A percentile compares a stretch with the other conserved stretches of the same genome.
These are phyloP conservation scores for Philonicus albiceps DNA, from an alignment of 2,888 invertebrate species.

Conservation along the genomic window DNA sequence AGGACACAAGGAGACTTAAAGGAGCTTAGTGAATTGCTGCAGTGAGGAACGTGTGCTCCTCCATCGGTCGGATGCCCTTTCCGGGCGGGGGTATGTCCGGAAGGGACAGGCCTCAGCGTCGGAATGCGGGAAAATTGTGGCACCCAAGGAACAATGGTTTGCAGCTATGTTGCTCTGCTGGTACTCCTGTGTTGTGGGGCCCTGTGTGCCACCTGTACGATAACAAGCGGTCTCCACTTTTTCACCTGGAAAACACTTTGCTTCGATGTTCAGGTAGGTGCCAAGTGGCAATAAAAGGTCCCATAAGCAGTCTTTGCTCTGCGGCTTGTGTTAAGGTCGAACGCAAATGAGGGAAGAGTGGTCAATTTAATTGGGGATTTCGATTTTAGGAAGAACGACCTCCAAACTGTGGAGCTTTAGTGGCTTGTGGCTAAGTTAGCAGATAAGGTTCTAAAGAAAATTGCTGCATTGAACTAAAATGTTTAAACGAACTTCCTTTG, in stretches of 20 bases:
- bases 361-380: not conserved
- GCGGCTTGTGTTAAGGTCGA: not conserved
- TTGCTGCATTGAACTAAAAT: not conserved
- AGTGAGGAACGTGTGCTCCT: not conserved
- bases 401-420: not conserved
- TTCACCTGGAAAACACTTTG: not conserved
- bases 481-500: not conserved
- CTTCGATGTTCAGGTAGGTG: not conserved
- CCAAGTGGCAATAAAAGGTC: not conserved
- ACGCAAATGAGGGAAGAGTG: not conserved
- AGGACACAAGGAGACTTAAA: constrained; percentile 15
- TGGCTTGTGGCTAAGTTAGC: not conserved
- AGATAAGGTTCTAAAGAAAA: not conserved
- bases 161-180: not conserved
- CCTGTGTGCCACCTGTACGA: not conserved
- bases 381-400: not conserved
- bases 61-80: not conserved
- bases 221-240: not conserved
- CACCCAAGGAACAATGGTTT: constrained; percentile 2
- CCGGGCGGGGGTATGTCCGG: not conserved
- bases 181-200: not conserved
- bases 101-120: not conserved
- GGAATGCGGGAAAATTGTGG: constrained; percentile 26
- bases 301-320: not conserved
- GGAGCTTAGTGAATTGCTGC: constrained; percentile 28